Evolutionary conservation across 2,113 vertebrate genomes (phyloP), one percentile per base, ranked within the genome.

Genomic region (Oncorhynchus mykiss): DNA sequence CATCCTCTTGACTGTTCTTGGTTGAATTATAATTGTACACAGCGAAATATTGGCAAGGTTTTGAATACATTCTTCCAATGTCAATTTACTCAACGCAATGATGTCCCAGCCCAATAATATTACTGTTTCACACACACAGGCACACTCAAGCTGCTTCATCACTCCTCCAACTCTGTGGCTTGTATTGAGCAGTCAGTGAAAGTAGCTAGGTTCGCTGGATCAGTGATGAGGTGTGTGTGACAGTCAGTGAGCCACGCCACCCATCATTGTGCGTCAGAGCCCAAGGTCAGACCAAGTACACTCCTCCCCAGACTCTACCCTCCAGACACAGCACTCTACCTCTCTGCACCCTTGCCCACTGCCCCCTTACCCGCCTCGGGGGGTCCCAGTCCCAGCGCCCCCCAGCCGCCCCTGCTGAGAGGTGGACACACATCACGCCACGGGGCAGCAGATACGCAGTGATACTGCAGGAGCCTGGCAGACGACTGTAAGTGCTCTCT

Each of bases 401-500:
- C 77, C 80, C 67, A 11, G 39, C 9, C 2, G 9, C 9, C 9
- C 85, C 81, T n/a, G 72, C 79, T 79, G 84, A 86, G 86, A 85
- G 84, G 78, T 13, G 69, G 72, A 18, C 69, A 34, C 64, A 80
- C 76, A 18, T 22, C 75, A 77, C 70, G 57, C 79, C 80, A 25
- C 8, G 0, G 77, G 66, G 67, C 77, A 70, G 73, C 49, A 87
- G 89, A 89, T 86, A 87, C 65, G 51, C 49, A 4, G 54, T 73
- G 83, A 39, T 73, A 80, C 27, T 78, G 81, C 60, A 18, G 80
- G 83, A 80, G 67, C 82, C 84, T 85, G 85, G 86, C 84, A 78
- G 8, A 54, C 29, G 74, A 83, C 83, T 89, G 84, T 87, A 88
- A 89, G 88, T 60, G 60, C 75, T 75, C 76, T 75, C 72, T 51